Evolutionary conservation across 2,888 invertebrate species (phyloP).

Genomic region (Lamellibrachia columna): DNA sequence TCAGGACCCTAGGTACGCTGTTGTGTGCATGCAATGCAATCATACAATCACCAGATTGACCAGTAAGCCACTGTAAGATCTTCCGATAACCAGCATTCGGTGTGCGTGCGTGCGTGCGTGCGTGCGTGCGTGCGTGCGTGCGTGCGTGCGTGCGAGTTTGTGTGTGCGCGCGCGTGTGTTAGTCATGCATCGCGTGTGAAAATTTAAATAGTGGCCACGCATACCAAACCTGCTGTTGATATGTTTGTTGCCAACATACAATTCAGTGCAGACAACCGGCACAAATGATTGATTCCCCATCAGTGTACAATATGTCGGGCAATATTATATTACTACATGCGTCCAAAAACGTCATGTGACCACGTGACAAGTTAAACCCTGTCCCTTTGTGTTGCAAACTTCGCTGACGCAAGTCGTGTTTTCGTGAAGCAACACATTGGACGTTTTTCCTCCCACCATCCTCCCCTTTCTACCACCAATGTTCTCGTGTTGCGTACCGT

Average conservation of each 20-base stretch:
- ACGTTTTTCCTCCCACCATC: too few species aligned
- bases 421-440: too few species aligned
- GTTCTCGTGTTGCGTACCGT: too few species aligned
- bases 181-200: not conserved
- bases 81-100: not conserved
- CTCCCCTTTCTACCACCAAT: too few species aligned
- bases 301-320: too few species aligned
- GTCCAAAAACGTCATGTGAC: too few species aligned
- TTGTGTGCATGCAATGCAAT: not conserved
- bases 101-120: not conserved
- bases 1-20: not conserved
- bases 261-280: not conserved
- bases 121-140: not conserved
- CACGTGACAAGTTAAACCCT: too few species aligned
- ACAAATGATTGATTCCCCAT: too few species aligned
- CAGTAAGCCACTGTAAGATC: not conserved
- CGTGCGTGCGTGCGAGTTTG: not conserved
- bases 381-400: too few species aligned
- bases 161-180: not conserved
- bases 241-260: not conserved
- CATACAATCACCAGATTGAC: not conserved
- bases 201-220: not conserved
- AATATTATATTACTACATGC: too few species aligned
- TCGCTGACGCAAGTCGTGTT: too few species aligned
- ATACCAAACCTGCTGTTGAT: not conserved